Evolutionary conservation across 2,113 vertebrate species (phyloP), one percentile per base, ranked within the genome.

Genomic region (Xyrauchen texanus): DNA sequence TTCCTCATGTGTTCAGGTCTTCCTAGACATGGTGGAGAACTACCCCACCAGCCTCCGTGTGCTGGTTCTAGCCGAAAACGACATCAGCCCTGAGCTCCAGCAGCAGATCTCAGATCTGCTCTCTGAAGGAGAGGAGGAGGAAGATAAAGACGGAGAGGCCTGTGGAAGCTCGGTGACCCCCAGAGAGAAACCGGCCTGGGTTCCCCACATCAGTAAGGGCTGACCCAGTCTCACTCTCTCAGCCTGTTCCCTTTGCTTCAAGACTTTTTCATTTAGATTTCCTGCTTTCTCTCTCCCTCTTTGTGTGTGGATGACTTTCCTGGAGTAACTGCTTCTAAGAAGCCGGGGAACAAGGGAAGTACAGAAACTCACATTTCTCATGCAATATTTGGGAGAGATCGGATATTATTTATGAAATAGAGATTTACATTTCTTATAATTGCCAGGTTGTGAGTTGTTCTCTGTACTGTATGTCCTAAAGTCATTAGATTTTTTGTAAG

Each of bases 21-120:
- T 98, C 86, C 88, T 98, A 89, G 96, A 98, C 90, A 97, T 98
- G 96, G 96, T 98, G 85, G 94, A 98, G 90, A 98, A 97, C 87
- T 99, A 97, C 88, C 97, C 97, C 0, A 98, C 97, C 9, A 95
- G 95, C 12, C 90, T 99, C 71, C 88, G 95, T 78, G 94, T 95
- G 16, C 93, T 99, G 83, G 95, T 98, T 72, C 90, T 99, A 85
- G 91, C 95, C 0, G 97, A 98, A 88, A 99, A 99, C 78, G 92
- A 93, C 90, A 96, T 99, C 78, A 97, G 95, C 69, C 93, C 94
- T 0, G 97, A 98, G 90, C 92, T 99, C 57, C 97, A 98, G 93
- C 96, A 96, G 89, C 96, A 98, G 91, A 98, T 99, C 86, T 95
- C 94, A 0, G 96, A 99, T 89, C 92, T 99, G 66, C 93, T 99